Conservation (phyloP, 2,113 vertebrate species). For the Irena cyanogastra region DNA sequence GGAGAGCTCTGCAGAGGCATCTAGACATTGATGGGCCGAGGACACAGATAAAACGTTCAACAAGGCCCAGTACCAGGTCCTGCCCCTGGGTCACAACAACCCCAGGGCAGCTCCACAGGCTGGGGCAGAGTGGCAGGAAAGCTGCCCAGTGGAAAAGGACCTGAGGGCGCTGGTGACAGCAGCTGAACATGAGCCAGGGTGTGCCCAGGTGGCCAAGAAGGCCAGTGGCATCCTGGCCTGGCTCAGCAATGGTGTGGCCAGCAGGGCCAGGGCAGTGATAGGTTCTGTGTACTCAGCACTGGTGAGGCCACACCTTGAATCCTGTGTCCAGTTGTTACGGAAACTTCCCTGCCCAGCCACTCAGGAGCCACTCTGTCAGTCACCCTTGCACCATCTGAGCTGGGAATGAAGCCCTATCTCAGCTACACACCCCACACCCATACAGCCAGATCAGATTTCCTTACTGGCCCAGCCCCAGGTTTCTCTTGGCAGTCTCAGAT, state of each 20-base stretch:
- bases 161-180: not conserved
- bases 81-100: not conserved
- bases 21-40: fast-evolving
- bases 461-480: fast-evolving
- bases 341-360: not conserved
- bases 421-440: not conserved
- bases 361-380: not conserved
- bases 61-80: fast-evolving
- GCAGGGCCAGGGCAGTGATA: not conserved
- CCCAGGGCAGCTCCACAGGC: not conserved
- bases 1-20: not conserved
- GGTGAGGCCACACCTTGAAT: fast-evolving
- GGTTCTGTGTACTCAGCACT: fast-evolving
- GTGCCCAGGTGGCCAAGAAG: not conserved
- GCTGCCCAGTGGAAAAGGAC: not conserved
- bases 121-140: not conserved
- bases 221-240: not conserved
- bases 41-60: not conserved
- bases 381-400: not conserved
- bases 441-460: not conserved
- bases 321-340: not conserved
- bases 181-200: not conserved
- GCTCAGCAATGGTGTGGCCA: not conserved
- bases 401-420: not conserved
- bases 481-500: not conserved